These are phyloP conservation scores for Drosophila borealis DNA, from an alignment of 2,888 invertebrate species.

Conservation along the genomic window DNA sequence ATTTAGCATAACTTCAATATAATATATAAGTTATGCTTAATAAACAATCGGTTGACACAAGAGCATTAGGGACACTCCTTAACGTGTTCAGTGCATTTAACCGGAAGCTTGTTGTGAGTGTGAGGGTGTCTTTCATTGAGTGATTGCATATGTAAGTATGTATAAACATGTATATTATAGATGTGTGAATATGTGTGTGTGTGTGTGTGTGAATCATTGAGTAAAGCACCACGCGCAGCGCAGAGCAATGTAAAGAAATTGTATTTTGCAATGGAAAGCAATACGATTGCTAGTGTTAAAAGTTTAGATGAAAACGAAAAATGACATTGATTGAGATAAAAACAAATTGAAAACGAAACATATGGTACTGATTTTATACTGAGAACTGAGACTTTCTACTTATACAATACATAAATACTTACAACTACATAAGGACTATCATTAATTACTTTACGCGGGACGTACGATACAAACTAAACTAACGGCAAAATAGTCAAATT, in stretches of 20 bases:
- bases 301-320: conserved; percentile 35
- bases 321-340: conserved; percentile 38
- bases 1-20: conserved; percentile 7
- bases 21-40: conserved; percentile 11
- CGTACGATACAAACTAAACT: conserved; percentile 49
- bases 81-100: conserved; percentile 4
- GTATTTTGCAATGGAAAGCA: conserved; percentile 58
- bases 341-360: conserved; percentile 64
- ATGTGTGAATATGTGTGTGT: conserved; percentile 18
- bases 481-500: conserved; percentile 73
- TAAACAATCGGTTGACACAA: conserved; percentile 13
- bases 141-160: background rate
- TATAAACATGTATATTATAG: conserved; percentile 29
- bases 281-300: conserved; percentile 41
- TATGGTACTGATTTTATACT: conserved; percentile 80
- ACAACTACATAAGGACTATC: conserved; percentile 68
- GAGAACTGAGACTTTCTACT: conserved; percentile 78
- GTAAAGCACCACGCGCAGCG: conserved; percentile 75
- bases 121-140: conserved; percentile 41
- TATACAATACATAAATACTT: conserved; percentile 65
- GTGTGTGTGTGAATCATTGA: conserved; percentile 16
- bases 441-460: conserved; percentile 63
- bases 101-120: conserved; percentile 11
- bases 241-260: conserved; percentile 48
- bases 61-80: background rate